Conservation (phyloP, 2,797 vertebrate species). For the Sebastes flavidus region DNA sequence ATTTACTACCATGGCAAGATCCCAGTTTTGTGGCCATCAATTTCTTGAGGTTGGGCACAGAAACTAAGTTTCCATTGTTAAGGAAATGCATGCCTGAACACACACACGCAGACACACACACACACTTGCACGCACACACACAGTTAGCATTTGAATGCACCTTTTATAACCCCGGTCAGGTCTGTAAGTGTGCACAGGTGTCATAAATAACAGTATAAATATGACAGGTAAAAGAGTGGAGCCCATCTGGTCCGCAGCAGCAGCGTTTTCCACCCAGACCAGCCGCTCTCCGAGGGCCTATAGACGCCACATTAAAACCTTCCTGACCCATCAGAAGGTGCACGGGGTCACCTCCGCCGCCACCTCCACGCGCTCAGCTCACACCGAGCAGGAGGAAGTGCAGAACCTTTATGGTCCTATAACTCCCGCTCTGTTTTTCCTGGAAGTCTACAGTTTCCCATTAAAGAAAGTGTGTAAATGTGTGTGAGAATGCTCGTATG, state of each 20-base stretch:
- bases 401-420: slow-evolving; percentile 40
- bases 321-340: slow-evolving; percentile 39
- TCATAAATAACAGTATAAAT: slow-evolving; percentile 69
- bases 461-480: neutral
- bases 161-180: slow-evolving; percentile 53
- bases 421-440: slow-evolving; percentile 46
- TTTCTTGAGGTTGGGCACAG: slow-evolving; percentile 74
- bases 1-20: slow-evolving; percentile 67
- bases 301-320: slow-evolving; percentile 45
- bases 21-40: slow-evolving; percentile 71
- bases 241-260: slow-evolving; percentile 71
- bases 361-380: slow-evolving; percentile 23
- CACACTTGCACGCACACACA: slow-evolving; percentile 15
- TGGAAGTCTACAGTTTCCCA: slow-evolving; percentile 38
- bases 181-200: slow-evolving; percentile 45
- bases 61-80: slow-evolving; percentile 79
- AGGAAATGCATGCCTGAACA: slow-evolving; percentile 67
- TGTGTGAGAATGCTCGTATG: neutral
- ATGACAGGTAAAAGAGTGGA: slow-evolving; percentile 61
- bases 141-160: slow-evolving; percentile 35
- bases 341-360: slow-evolving; percentile 37
- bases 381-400: slow-evolving; percentile 34
- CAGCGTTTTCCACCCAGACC: slow-evolving; percentile 26
- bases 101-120: slow-evolving; percentile 23
- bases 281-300: neutral